Percentiles rank a stretch among this genome's conserved stretches.
phyloP scores from a whole-genome alignment of 2,888 invertebrate genomes.

The Drosophila anomalata region DNA sequence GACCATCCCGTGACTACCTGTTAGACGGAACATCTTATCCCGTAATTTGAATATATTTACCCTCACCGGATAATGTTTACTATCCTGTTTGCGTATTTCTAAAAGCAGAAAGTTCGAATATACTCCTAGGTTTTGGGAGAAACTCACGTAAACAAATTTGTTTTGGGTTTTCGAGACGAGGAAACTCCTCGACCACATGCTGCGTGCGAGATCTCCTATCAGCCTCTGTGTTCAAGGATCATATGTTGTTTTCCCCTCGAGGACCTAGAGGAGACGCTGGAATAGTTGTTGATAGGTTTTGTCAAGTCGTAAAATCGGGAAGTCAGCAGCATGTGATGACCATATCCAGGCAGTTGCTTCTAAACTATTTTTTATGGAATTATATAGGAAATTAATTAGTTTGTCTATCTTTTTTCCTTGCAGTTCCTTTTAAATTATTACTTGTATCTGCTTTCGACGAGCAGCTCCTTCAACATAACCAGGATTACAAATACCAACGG shows the following conservation, averaged over 20 bases:
- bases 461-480: slow-evolving; percentile 5
- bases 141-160: slow-evolving; percentile 66
- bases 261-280: slow-evolving; percentile 24
- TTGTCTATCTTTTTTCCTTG: slow-evolving; percentile 35
- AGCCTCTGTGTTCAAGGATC: slow-evolving; percentile 33
- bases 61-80: slow-evolving; percentile 56
- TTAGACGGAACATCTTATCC: slow-evolving; percentile 11
- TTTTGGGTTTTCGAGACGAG: slow-evolving; percentile 47
- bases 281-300: slow-evolving; percentile 34
- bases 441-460: slow-evolving; percentile 15
- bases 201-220: slow-evolving; percentile 27
- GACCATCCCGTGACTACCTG: slow-evolving; percentile 42
- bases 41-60: slow-evolving; percentile 68
- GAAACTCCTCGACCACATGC: slow-evolving; percentile 62
- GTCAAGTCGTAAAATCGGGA: slow-evolving; percentile 44
- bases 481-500: slow-evolving; percentile 53
- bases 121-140: slow-evolving; percentile 19
- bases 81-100: slow-evolving; percentile 48
- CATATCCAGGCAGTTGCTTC: slow-evolving; percentile 6
- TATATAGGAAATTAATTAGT: slow-evolving; percentile 13
- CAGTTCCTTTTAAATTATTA: slow-evolving; percentile 40
- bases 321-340: slow-evolving; percentile 35
- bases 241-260: slow-evolving; percentile 50
- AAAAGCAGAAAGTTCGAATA: slow-evolving; percentile 43
- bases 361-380: not conserved